Percentiles rank a stretch among this genome's conserved stretches.
phyloP scores from a whole-genome alignment of 1,140 invertebrate genomes.

The Drosophila insularis region DNA sequence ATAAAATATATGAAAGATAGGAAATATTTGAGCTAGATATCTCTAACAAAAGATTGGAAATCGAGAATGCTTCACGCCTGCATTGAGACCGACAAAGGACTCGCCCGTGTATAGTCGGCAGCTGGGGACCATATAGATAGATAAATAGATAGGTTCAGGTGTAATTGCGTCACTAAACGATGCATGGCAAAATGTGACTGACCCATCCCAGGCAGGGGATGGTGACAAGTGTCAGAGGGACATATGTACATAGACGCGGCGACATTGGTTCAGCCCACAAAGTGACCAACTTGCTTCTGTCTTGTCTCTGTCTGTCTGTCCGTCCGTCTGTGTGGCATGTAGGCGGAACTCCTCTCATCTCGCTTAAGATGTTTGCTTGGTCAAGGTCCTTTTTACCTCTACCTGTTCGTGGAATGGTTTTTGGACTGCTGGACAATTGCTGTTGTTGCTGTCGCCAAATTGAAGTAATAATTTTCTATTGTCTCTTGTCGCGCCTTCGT shows the following conservation, averaged over 20 bases:
- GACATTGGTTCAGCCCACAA: slow-evolving; percentile 47
- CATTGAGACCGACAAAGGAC: slow-evolving; percentile 54
- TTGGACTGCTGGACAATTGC: slow-evolving; percentile 6
- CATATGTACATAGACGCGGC: slow-evolving; percentile 21
- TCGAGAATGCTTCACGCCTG: slow-evolving; percentile 69
- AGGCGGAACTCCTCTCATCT: slow-evolving; percentile 50
- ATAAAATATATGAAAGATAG: slow-evolving; percentile 18
- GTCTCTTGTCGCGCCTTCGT: slow-evolving; percentile 47
- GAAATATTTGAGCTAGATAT: slow-evolving; percentile 23
- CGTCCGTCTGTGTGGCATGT: slow-evolving; percentile 20
- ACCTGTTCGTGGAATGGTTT: background rate
- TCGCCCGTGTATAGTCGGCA: slow-evolving; percentile 21
- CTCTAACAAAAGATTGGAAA: slow-evolving; percentile 45
- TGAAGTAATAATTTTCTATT: slow-evolving; percentile 78
- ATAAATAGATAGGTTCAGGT: slow-evolving; percentile 50
- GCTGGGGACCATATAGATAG: slow-evolving; percentile 15
- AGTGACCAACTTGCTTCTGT: slow-evolving; percentile 34
- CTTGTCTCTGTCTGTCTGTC: background rate
- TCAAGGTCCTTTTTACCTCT: slow-evolving; percentile 14
- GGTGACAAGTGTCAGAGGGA: slow-evolving; percentile 20
- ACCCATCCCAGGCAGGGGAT: too few species aligned
- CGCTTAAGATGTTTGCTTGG: slow-evolving; percentile 47
- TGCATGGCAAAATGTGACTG: slow-evolving; percentile 4
- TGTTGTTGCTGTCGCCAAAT: slow-evolving; percentile 60
- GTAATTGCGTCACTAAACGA: slow-evolving; percentile 69